Evolutionary conservation across 2,797 vertebrate genomes (phyloP).

Genomic region (Lepilemur ruficaudatus): DNA sequence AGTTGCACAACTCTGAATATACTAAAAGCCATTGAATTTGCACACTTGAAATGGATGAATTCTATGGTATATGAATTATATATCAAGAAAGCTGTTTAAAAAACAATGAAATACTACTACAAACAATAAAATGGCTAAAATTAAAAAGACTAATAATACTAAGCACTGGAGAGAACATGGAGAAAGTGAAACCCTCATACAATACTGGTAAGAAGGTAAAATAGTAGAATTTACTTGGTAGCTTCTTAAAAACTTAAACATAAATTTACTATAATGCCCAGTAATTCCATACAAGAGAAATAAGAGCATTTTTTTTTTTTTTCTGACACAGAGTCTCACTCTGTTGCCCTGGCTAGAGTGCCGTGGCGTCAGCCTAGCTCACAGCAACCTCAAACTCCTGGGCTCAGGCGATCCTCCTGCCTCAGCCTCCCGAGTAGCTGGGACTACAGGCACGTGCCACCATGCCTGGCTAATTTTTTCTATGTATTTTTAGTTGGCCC

Average conservation of each 20-base stretch:
- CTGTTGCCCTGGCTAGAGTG: too few species aligned
- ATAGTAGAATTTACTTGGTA: not conserved
- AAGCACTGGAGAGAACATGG: not conserved
- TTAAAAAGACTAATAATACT: not conserved
- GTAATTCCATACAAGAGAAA: not conserved
- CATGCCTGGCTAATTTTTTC: too few species aligned
- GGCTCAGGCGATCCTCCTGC: too few species aligned
- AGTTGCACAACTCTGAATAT: conserved; percentile 11
- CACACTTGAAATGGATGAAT: not conserved
- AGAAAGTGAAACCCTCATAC: not conserved
- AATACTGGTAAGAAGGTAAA: not conserved
- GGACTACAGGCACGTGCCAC: too few species aligned
- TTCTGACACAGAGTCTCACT: too few species aligned
- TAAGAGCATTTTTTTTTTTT: not conserved
- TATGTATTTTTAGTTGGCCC: too few species aligned
- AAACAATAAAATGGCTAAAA: conserved; percentile 18
- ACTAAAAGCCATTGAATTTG: not conserved
- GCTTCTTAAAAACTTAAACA: conserved; percentile 12
- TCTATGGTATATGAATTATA: not conserved
- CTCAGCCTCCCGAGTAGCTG: too few species aligned
- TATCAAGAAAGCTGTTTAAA: not conserved
- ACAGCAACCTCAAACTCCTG: too few species aligned
- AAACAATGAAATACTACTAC: not conserved
- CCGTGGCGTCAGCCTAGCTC: too few species aligned
- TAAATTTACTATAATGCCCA: not conserved